These are phyloP conservation scores for Drosophila neoperkinsi DNA, from an alignment of 2,888 invertebrate species.

Conservation along the genomic window DNA sequence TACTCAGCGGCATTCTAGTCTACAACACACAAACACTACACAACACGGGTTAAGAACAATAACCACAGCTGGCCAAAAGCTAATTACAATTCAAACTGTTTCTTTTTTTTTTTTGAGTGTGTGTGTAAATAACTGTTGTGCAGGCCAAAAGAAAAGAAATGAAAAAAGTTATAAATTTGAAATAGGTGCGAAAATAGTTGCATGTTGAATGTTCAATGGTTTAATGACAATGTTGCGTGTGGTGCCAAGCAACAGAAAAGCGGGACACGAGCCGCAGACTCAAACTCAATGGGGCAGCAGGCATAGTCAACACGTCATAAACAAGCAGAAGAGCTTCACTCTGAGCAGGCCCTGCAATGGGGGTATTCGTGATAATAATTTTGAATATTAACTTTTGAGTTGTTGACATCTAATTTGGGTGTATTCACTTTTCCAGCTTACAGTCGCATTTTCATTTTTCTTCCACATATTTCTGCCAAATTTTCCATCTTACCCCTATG, in stretches of 20 bases:
- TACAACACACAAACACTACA: slow-evolving; percentile 26
- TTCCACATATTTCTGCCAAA: not conserved
- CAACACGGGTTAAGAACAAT: slow-evolving; percentile 11
- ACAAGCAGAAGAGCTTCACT: slow-evolving; percentile 23
- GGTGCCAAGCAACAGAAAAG: slow-evolving; percentile 25
- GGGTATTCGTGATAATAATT: slow-evolving; percentile 25
- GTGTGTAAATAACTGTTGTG: slow-evolving; percentile 34
- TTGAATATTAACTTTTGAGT: not conserved
- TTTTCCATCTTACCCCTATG: not conserved
- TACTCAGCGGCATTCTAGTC: slow-evolving; percentile 55
- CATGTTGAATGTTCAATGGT: slow-evolving; percentile 23
- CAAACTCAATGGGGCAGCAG: not conserved
- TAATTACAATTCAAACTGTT: slow-evolving; percentile 52
- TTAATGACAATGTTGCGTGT: slow-evolving; percentile 16
- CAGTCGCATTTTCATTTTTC: not conserved
- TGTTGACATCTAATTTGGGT: not conserved
- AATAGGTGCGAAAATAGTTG: slow-evolving; percentile 59
- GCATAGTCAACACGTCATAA: slow-evolving; percentile 42
- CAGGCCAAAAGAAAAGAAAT: slow-evolving; percentile 28
- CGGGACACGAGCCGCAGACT: not conserved
- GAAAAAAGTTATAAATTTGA: not conserved
- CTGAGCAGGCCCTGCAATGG: not conserved
- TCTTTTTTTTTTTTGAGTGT: slow-evolving; percentile 8
- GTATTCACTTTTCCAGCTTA: not conserved
- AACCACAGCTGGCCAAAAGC: slow-evolving; percentile 56